Percentiles rank a stretch among this genome's conserved stretches.
phyloP scores from a whole-genome alignment of 2,888 invertebrate species.

The Sinohyriopsis cumingii region DNA sequence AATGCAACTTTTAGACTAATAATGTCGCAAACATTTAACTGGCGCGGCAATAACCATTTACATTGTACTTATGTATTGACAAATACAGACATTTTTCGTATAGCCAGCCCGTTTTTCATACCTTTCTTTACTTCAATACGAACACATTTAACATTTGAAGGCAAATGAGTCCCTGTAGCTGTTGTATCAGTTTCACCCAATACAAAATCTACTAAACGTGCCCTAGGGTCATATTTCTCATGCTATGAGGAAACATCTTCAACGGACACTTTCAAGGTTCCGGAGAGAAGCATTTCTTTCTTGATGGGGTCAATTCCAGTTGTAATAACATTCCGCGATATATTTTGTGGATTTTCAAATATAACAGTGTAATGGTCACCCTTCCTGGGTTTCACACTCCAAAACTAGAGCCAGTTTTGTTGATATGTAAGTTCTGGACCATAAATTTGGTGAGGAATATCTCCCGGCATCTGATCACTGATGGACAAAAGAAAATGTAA shows the following conservation, averaged over 20 bases:
- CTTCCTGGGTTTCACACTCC: conserved; percentile 28
- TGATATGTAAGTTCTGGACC: conserved; percentile 65
- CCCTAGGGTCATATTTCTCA: no score
- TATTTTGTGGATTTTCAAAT: conserved; percentile 33
- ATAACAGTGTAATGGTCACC: conserved; percentile 32
- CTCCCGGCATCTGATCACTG: conserved; percentile 47
- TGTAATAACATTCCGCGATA: conserved; percentile 39
- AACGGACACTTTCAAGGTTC: conserved; percentile 4
- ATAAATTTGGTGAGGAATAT: conserved; percentile 39
- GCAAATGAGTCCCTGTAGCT: conserved; percentile 7
- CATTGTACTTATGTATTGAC: no score
- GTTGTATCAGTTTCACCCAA: neutral
- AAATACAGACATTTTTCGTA: neutral
- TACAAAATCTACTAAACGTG: neutral
- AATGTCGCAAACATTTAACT: no score
- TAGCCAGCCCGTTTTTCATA: conserved; percentile 2
- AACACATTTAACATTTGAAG: conserved; percentile 3
- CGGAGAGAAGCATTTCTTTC: conserved; percentile 22
- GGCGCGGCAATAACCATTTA: no score
- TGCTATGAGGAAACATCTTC: no score
- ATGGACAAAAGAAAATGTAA: conserved; percentile 63
- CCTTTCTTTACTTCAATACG: conserved; percentile 1
- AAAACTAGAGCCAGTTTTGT: conserved; percentile 28
- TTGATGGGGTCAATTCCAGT: conserved; percentile 32
- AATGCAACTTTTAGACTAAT: no score